These are phyloP conservation scores for Agrotis ipsilon DNA, from an alignment of 2,888 invertebrate species.

Conservation along the genomic window DNA sequence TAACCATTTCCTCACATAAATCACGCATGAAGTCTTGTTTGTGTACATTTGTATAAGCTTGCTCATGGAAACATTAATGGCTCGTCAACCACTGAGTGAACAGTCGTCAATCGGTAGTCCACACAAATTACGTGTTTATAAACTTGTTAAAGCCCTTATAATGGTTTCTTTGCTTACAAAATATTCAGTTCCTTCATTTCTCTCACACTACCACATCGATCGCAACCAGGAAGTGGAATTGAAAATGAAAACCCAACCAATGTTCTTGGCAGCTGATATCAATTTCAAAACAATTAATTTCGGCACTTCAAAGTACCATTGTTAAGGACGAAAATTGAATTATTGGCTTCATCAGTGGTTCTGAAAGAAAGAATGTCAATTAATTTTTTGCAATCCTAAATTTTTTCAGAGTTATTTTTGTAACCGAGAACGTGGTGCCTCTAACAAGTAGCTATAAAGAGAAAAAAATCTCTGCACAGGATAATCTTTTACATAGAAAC, in stretches of 20 bases:
- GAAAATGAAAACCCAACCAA: not conserved
- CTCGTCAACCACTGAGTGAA: constrained; percentile 38
- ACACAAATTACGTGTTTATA: constrained; percentile 13
- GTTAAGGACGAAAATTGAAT: not conserved
- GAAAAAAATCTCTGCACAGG: not conserved
- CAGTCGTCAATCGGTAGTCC: constrained; percentile 5
- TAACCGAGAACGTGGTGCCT: not conserved
- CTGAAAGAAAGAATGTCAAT: not conserved
- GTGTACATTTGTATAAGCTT: not conserved
- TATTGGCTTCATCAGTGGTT: not conserved
- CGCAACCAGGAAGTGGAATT: not conserved
- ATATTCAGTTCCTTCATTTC: constrained; percentile 6
- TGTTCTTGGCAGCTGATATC: not conserved
- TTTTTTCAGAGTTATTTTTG: not conserved
- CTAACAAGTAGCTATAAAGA: not conserved
- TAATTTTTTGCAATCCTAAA: not conserved
- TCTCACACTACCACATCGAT: not conserved
- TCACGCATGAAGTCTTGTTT: not conserved
- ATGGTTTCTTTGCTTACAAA: constrained; percentile 13
- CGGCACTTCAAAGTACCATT: constrained; percentile 27
- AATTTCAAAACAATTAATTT: constrained; percentile 17
- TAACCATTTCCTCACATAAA: not conserved
- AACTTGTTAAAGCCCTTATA: constrained; percentile 4
- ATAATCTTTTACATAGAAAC: constrained; percentile 3
- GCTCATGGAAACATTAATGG: constrained; percentile 24